Conservation (phyloP, 2,888 invertebrate species). For the Eucera pruinosa region DNA sequence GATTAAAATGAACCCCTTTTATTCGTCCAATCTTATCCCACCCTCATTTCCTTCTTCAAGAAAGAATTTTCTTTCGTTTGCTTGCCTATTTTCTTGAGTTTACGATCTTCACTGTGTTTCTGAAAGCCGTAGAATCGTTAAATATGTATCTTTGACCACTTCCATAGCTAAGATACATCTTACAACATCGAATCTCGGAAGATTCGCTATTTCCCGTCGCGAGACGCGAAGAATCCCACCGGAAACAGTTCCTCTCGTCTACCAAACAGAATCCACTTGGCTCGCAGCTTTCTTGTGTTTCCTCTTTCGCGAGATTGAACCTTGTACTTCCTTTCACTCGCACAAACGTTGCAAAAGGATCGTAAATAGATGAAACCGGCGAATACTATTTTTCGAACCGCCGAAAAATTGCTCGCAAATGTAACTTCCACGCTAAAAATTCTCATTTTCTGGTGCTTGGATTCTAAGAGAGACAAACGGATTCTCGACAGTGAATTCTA, state of each 20-base stretch:
- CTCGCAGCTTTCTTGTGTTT: conserved; percentile 20
- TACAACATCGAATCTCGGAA: no score
- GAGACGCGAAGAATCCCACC: conserved; percentile 10
- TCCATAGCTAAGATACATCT: neutral
- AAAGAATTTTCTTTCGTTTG: no score
- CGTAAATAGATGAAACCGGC: conserved; percentile 22
- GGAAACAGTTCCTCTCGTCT: conserved; percentile 13
- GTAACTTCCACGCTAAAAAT: no score
- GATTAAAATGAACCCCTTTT: no score
- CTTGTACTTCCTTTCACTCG: conserved; percentile 3
- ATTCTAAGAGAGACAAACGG: no score
- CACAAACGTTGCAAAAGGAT: conserved; percentile 25
- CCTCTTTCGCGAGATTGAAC: conserved; percentile 8
- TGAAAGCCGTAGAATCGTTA: neutral
- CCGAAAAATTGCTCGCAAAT: conserved; percentile 18
- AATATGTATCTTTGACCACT: neutral
- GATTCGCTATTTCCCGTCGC: conserved; percentile 5
- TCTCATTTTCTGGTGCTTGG: no score
- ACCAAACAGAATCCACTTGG: conserved; percentile 28
- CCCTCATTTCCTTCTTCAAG: no score
- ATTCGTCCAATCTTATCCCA: no score
- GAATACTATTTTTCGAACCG: neutral
- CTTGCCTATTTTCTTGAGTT: no score
- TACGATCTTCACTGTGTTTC: no score
- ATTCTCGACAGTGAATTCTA: no score